Conservation (phyloP, 2,113 vertebrate species). For the Archilochus colubris region DNA sequence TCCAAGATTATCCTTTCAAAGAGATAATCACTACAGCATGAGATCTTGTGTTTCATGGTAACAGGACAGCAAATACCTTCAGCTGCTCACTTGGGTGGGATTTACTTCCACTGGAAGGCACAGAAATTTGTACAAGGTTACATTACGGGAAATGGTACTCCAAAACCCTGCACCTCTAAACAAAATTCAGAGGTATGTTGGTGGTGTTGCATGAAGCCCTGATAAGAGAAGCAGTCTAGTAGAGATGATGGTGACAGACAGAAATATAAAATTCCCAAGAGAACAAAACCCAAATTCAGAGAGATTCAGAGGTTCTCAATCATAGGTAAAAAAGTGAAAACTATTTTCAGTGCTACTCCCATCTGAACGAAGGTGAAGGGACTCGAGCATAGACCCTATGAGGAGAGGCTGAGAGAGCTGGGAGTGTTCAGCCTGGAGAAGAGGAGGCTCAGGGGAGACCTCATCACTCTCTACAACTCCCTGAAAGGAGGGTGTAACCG, state of each 20-base stretch:
- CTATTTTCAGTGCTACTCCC: neutral
- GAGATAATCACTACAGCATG: neutral
- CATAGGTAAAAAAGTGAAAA: neutral
- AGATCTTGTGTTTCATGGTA: neutral
- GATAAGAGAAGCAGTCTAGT: neutral
- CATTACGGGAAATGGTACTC: neutral
- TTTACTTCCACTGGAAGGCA: neutral
- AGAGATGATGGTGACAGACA: neutral
- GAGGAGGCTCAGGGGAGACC: too few species aligned
- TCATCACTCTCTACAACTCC: too few species aligned
- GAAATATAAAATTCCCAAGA: neutral
- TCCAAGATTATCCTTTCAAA: neutral
- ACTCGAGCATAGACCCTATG: too few species aligned
- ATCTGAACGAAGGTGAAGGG: neutral
- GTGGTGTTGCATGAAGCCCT: neutral
- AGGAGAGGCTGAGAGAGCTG: too few species aligned
- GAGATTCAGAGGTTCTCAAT: neutral
- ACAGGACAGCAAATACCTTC: neutral
- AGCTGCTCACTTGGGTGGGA: neutral
- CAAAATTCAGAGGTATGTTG: neutral
- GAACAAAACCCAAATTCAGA: neutral
- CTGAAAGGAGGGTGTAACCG: too few species aligned
- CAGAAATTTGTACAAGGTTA: neutral
- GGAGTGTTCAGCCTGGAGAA: too few species aligned
- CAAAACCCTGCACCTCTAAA: neutral